Conservation (phyloP, 2,888 invertebrate genomes). For the Matsumyia berberina region DNA sequence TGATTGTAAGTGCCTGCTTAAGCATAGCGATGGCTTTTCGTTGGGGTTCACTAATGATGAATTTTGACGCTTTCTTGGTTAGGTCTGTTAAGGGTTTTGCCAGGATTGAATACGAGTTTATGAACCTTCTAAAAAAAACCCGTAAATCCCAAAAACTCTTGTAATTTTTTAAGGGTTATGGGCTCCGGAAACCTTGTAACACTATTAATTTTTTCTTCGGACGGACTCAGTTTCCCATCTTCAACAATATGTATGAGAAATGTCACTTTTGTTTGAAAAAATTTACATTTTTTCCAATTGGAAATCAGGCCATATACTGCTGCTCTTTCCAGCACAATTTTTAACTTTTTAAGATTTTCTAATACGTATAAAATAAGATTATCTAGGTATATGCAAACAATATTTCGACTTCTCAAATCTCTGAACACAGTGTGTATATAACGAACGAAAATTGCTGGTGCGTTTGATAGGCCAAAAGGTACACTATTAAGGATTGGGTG, state of each 20-base stretch:
- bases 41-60: background rate
- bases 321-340: background rate
- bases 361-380: no score
- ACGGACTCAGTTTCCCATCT: no score
- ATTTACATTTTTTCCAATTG: conserved; percentile 27
- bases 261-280: background rate
- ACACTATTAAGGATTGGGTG: background rate
- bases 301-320: conserved; percentile 3
- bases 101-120: background rate
- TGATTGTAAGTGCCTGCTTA: background rate
- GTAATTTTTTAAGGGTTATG: background rate
- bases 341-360: no score
- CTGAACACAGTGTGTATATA: no score
- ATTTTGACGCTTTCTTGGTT: background rate
- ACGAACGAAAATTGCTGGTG: no score
- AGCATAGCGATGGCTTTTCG: background rate
- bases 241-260: background rate
- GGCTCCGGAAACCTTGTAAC: background rate
- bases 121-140: background rate
- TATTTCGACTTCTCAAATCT: no score
- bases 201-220: no score
- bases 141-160: background rate
- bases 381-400: no score
- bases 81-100: background rate
- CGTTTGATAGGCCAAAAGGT: no score